A percentile compares a stretch with the other conserved stretches of the same genome.
Evolutionary conservation across 2,888 invertebrate species (phyloP).

Genomic region (Xestia rhomboidea): DNA sequence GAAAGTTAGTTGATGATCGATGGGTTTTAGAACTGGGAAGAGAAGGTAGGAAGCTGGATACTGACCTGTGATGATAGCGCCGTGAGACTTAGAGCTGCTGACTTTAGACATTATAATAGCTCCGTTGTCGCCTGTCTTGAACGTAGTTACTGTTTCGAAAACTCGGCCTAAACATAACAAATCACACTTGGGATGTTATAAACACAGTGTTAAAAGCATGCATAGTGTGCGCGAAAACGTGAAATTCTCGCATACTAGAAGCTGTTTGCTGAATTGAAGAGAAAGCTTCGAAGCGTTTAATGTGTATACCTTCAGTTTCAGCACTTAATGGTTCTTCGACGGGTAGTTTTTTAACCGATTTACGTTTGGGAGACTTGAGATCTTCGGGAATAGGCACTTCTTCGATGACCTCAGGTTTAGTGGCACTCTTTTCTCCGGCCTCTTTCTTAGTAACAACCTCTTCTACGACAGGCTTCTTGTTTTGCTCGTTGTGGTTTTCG

Average conservation of each 20-base stretch:
- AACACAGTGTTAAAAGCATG: slow-evolving; percentile 87
- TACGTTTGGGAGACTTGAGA: slow-evolving; percentile 83
- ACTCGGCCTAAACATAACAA: slow-evolving; percentile 90
- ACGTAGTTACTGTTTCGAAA: slow-evolving; percentile 90
- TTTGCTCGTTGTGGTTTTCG: slow-evolving; percentile 82
- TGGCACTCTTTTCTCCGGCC: slow-evolving; percentile 77
- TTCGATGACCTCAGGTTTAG: slow-evolving; percentile 82
- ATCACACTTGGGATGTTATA: slow-evolving; percentile 88
- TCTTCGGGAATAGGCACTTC: slow-evolving; percentile 82
- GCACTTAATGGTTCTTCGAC: slow-evolving; percentile 88
- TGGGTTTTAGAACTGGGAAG: slow-evolving; percentile 75
- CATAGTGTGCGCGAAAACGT: slow-evolving; percentile 82
- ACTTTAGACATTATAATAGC: slow-evolving; percentile 90
- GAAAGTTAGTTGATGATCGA: slow-evolving; percentile 59
- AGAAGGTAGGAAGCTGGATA: slow-evolving; percentile 84
- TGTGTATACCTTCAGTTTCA: slow-evolving; percentile 88
- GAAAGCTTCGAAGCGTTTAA: slow-evolving; percentile 82
- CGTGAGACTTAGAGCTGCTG: slow-evolving; percentile 91
- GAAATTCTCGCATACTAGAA: slow-evolving; percentile 81
- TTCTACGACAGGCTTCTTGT: slow-evolving; percentile 77
- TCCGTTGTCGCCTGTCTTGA: slow-evolving; percentile 88
- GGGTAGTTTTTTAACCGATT: slow-evolving; percentile 85
- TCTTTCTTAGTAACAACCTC: slow-evolving; percentile 78
- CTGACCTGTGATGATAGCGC: slow-evolving; percentile 92
- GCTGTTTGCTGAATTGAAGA: slow-evolving; percentile 84